phyloP scores from a whole-genome alignment of 2,113 vertebrate species.

The Corythornis madagascariensis region DNA sequence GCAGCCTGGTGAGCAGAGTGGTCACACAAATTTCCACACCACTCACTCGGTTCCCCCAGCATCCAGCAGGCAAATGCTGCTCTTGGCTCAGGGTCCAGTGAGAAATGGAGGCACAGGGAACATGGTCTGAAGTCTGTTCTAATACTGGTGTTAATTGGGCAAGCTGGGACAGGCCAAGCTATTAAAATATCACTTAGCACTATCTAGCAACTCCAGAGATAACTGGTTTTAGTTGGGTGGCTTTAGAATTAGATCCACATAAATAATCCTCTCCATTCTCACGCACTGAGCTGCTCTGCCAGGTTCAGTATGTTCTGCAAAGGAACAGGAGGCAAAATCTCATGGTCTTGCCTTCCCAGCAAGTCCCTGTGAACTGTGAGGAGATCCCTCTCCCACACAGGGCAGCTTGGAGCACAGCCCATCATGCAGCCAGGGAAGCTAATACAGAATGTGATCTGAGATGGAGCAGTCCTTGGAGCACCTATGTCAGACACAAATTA shows the following conservation, averaged over 20 bases:
- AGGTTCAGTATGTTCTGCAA: not conserved
- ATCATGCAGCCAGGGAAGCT: not conserved
- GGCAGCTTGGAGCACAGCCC: not conserved
- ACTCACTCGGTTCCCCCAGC: not conserved
- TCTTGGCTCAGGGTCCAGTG: not conserved
- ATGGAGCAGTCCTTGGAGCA: not conserved
- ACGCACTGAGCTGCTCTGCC: not conserved
- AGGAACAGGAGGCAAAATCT: not conserved
- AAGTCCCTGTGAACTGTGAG: not conserved
- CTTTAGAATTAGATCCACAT: not conserved
- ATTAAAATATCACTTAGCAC: not conserved
- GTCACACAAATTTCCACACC: not conserved
- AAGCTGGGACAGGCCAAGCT: not conserved
- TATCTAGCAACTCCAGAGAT: not conserved
- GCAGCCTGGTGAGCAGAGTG: not conserved
- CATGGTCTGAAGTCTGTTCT: not conserved
- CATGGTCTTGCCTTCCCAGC: not conserved
- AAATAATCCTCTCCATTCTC: not conserved
- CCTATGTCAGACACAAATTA: rapidly evolving
- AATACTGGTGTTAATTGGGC: not conserved
- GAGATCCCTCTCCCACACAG: not conserved
- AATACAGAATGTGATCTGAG: not conserved
- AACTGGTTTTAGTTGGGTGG: not conserved
- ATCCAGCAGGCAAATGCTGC: not conserved
- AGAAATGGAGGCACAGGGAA: not conserved